These are phyloP conservation scores for Neodiprion pinetum DNA, from an alignment of 1,140 invertebrate genomes.

Conservation along the genomic window DNA sequence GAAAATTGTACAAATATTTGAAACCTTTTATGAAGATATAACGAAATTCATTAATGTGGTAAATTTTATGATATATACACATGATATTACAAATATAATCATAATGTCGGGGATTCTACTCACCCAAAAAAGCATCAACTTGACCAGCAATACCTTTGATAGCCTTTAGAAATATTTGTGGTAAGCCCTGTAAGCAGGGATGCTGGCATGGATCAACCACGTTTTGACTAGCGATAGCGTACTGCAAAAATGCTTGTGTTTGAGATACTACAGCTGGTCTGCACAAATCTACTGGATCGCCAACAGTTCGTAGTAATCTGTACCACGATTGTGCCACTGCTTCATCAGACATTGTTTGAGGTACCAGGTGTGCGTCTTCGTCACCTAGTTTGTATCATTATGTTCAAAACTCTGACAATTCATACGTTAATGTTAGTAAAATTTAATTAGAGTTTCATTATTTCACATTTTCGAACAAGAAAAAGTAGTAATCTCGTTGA, in stretches of 20 bases:
- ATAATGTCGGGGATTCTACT: conserved; percentile 36
- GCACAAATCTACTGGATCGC: conserved; percentile 93
- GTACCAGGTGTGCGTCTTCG: conserved; percentile 83
- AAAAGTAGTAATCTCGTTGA: too few species aligned
- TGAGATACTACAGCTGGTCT: conserved; percentile 85
- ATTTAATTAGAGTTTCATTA: not conserved
- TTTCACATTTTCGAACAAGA: too few species aligned
- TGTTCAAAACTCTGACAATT: conserved; percentile 23
- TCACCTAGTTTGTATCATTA: conserved; percentile 68
- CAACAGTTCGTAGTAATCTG: conserved; percentile 89
- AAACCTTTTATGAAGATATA: not conserved
- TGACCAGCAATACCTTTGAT: conserved; percentile 92
- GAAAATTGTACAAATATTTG: not conserved
- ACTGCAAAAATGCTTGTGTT: conserved; percentile 83
- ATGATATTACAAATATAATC: conserved; percentile 22
- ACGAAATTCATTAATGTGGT: conserved; percentile 13
- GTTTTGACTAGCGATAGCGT: conserved; percentile 73
- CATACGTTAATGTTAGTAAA: not conserved
- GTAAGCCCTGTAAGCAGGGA: conserved; percentile 86
- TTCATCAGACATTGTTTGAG: conserved; percentile 84
- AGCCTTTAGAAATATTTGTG: conserved; percentile 91
- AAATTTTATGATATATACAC: not conserved
- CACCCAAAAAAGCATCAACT: conserved; percentile 96
- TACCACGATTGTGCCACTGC: conserved; percentile 95
- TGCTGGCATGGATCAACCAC: conserved; percentile 89